A percentile compares a stretch with the other conserved stretches of the same genome.
phyloP scores from a whole-genome alignment of 2,797 vertebrate species.

The Rhodeus uyekii region DNA sequence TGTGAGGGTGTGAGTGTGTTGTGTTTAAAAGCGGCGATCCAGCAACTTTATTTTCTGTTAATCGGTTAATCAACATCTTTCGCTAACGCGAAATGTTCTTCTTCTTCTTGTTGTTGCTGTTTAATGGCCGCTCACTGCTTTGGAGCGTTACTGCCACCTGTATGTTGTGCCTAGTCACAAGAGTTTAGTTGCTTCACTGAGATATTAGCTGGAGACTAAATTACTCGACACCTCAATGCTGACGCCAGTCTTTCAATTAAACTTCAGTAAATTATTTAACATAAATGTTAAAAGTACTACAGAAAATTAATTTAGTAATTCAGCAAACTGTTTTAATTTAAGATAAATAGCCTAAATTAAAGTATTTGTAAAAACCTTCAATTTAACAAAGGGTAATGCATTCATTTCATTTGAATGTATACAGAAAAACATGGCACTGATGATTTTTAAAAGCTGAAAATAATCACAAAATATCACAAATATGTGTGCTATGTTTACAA shows the following conservation, averaged over 20 bases:
- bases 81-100: background rate
- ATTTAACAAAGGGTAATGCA: too few species aligned
- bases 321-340: background rate
- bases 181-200: background rate
- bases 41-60: background rate
- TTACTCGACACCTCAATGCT: too few species aligned
- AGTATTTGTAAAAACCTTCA: too few species aligned
- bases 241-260: background rate
- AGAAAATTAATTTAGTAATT: background rate
- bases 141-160: background rate
- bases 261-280: background rate
- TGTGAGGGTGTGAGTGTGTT: background rate
- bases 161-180: background rate
- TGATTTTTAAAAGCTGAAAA: too few species aligned
- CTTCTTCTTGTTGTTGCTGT: conserved; percentile 21
- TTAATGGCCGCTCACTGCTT: background rate
- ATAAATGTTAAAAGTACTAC: background rate
- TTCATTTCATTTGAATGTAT: too few species aligned
- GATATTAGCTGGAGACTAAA: too few species aligned
- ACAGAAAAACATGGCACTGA: too few species aligned
- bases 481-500: too few species aligned
- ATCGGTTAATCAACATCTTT: background rate
- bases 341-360: too few species aligned
- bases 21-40: background rate
- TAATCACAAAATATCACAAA: too few species aligned